These are phyloP conservation scores for Semaprochilodus insignis DNA, from an alignment of 2,797 vertebrate genomes.

Conservation along the genomic window DNA sequence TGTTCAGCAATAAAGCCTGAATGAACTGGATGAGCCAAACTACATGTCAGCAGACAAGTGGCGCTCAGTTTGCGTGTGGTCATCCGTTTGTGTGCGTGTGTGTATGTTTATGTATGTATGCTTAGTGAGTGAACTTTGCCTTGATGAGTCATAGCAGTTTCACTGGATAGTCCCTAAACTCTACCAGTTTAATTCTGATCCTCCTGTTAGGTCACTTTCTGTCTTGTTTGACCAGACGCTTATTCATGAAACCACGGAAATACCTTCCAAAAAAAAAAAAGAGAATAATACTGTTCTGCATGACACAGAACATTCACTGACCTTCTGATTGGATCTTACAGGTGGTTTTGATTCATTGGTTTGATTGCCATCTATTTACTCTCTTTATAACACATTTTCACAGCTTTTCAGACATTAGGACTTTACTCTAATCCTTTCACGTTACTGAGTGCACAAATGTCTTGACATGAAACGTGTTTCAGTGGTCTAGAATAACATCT, in stretches of 20 bases:
- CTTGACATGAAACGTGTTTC: neutral
- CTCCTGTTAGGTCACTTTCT: constrained; percentile 13
- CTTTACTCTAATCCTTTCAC: too few relatives aligned
- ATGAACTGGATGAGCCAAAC: constrained; percentile 13
- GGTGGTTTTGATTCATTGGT: constrained; percentile 24
- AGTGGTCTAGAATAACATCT: neutral
- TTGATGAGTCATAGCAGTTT: constrained; percentile 48
- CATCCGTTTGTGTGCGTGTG: constrained; percentile 15
- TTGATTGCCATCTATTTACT: neutral
- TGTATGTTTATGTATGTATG: constrained; percentile 21
- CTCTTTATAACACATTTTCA: neutral
- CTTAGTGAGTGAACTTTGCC: constrained; percentile 19
- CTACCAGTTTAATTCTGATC: constrained; percentile 31
- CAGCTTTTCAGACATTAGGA: neutral
- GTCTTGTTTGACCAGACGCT: constrained; percentile 27
- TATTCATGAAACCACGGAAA: constrained; percentile 27
- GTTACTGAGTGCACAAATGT: too few relatives aligned
- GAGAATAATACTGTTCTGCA: constrained; percentile 5
- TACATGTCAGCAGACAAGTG: constrained; percentile 40
- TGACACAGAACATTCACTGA: constrained; percentile 7
- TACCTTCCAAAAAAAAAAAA: neutral
- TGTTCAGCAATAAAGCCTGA: constrained; percentile 24
- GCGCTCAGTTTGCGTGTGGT: constrained; percentile 25
- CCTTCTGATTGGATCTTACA: constrained; percentile 13
- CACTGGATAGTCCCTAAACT: constrained; percentile 34